phyloP scores from a whole-genome alignment of 2,888 invertebrate genomes.

The Lacanobia wlatinum region DNA sequence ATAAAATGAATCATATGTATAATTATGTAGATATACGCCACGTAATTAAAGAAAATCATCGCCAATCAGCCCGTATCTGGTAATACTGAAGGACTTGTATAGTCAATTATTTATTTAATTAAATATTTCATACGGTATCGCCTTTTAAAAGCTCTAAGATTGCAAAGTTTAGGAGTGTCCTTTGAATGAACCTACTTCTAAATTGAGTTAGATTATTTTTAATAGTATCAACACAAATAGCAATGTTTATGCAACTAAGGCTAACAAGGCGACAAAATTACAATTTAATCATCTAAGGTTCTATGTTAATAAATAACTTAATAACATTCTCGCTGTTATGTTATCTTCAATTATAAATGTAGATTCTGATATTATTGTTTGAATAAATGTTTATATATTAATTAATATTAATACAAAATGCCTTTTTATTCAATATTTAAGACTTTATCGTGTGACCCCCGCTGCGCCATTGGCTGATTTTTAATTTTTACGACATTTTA shows the following conservation, averaged over 20 bases:
- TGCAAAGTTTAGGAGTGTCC: no score
- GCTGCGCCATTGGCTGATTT: constrained; percentile 40
- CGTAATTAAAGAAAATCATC: constrained; percentile 3
- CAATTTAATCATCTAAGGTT: constrained; percentile 34
- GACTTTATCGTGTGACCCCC: constrained; percentile 49
- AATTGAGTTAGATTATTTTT: neutral
- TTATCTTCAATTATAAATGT: constrained; percentile 59
- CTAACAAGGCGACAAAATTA: constrained; percentile 25
- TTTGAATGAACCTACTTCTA: neutral
- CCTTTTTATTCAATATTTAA: constrained; percentile 42
- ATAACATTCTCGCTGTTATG: constrained; percentile 54
- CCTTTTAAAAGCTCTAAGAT: neutral
- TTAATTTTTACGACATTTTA: constrained; percentile 49
- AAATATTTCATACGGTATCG: neutral
- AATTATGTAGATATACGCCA: constrained; percentile 2
- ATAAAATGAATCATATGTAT: constrained; percentile 22
- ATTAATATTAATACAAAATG: constrained; percentile 53
- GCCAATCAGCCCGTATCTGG: neutral
- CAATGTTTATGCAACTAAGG: constrained; percentile 4
- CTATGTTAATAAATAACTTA: constrained; percentile 51
- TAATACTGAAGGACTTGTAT: neutral
- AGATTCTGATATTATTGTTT: constrained; percentile 52
- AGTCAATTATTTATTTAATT: constrained; percentile 1
- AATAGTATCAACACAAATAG: constrained; percentile 1
- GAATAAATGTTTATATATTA: constrained; percentile 62